These are phyloP conservation scores for Molorchus minor DNA, from an alignment of 2,888 invertebrate species.

Conservation along the genomic window DNA sequence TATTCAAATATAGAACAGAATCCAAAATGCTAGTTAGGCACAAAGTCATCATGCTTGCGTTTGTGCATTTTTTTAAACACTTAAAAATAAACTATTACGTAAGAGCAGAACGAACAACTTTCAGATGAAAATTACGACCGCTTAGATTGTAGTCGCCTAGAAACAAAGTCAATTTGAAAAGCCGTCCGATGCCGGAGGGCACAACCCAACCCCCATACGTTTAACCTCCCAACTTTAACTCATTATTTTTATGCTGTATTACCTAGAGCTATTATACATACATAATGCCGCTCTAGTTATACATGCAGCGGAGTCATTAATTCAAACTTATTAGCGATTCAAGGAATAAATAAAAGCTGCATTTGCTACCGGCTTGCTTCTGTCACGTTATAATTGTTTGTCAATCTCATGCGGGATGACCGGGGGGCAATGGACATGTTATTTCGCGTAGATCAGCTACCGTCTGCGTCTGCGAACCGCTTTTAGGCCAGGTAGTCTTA, in stretches of 20 bases:
- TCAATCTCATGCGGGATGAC: constrained; percentile 49
- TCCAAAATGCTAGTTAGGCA: background rate
- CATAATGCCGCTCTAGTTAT: constrained; percentile 42
- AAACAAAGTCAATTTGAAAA: constrained; percentile 41
- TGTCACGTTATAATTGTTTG: constrained; percentile 54
- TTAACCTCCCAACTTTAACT: constrained; percentile 48
- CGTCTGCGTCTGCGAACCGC: constrained; percentile 32
- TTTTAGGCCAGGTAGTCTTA: no score
- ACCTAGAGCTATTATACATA: constrained; percentile 41
- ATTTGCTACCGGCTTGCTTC: constrained; percentile 50
- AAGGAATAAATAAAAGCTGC: constrained; percentile 46
- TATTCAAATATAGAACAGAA: no score
- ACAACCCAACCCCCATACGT: constrained; percentile 42
- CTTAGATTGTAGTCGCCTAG: constrained; percentile 5
- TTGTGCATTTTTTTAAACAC: background rate
- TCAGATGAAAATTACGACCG: no score
- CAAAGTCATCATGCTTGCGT: background rate
- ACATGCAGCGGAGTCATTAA: constrained; percentile 41
- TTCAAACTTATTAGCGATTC: constrained; percentile 48
- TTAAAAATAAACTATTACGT: constrained; percentile 15
- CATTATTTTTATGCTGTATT: constrained; percentile 44
- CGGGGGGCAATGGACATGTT: constrained; percentile 34
- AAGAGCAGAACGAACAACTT: constrained; percentile 33
- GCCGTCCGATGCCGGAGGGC: constrained; percentile 38
- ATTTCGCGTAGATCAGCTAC: constrained; percentile 36